Base-by-base conservation (phyloP, 1,140 invertebrate species). In the Drosophila nigromelanica region DNA sequence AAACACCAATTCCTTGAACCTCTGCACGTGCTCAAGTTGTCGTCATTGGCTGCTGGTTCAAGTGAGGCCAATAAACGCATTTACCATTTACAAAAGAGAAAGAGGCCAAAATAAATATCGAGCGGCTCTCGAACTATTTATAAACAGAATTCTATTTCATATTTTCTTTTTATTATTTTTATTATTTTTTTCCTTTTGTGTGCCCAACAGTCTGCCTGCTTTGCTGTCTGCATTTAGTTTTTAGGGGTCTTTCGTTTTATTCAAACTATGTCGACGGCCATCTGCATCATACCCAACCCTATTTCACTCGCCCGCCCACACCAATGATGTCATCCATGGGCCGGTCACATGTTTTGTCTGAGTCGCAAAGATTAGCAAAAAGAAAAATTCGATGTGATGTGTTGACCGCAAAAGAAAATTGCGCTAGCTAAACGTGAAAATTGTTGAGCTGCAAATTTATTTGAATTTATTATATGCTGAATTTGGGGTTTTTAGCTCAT, bases 261-360 rank as follows among this genome's bases (percentile, higher is more conserved):
- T 58, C 30, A 42, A 68, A n/a, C n/a, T 15, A 30, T 47, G 21
- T 62, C 42, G 7, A 51, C 66, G 39, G 51, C 30, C 54, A 62
- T 54, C 18, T 40, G 66, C 70, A 76, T 76, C 52, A 40, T 35
- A 15, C 60, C 40, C 72, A 43, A 8, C 12, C 51, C 47, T 50
- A 15, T 43, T 43, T 55, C 47, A 52, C 47, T 62, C 45, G 18
- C 45, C 63, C 62, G 45, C 80, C 58, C 71, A 70, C 75, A 69
- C 47, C 30, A 56, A 80, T 87, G 82, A 87, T 89, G 82, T 87
- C 82, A 87, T 83, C 61, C 55, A 24, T 30, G 59, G 40, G 45
- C 63, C 47, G 68, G 83, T 87, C 82, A 87, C 83, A 87, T 87
- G 82, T 89, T 87, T 83, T 75, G 76, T 78, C 67, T 63, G 47